Evolutionary conservation across 1,140 invertebrate genomes (phyloP), one percentile per base, ranked within the genome.

Genomic region (Dufourea novaeangliae): DNA sequence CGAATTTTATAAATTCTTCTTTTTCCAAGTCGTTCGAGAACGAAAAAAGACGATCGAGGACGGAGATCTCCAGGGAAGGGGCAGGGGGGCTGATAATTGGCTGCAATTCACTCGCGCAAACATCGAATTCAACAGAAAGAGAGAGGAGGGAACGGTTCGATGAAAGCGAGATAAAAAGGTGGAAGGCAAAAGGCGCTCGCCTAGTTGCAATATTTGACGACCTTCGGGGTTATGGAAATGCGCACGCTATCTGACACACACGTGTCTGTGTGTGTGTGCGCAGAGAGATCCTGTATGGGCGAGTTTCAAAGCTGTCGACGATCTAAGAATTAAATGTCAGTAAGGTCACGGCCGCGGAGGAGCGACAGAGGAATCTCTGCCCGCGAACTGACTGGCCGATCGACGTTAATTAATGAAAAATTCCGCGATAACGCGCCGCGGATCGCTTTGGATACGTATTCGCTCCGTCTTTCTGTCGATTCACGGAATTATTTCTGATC

Each of bases 281-380:
- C n/a, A n/a, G n/a, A n/a, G n/a, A 63, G 57, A 80, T 80, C 57
- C 73, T 77, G 73, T 59, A 74, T 37, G 67, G 46, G 25, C 56
- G 61, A 79, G 70, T 82, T 74, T 74, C 67, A 59, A 46, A 46
- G 61, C 52, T 56, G 59, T 50, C 14, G 61, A 72, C 46, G 59
- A 70, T 67, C 68, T 61, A 63, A 76, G 72, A 78, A 79, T 75
- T 39, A 84, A 82, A 79, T 82, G 82, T 79, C 79, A 82, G 62
- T 59, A 84, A 81, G 82, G 74, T 84, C 79, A 84, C 22, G 79
- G 82, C 75, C 82, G 61, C 37, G 41, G 54, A 84, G 25, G 32
- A 71, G 12, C 14, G n/a, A n/a, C n/a, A n/a, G 44, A 72, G 37
- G 63, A 73, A 57, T 79, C 76, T 46, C 4, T 29, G 12, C 1